A percentile compares a stretch with the other conserved stretches of the same genome.
Conservation (phyloP, 2,888 invertebrate species). For the Luperina testacea region DNA sequence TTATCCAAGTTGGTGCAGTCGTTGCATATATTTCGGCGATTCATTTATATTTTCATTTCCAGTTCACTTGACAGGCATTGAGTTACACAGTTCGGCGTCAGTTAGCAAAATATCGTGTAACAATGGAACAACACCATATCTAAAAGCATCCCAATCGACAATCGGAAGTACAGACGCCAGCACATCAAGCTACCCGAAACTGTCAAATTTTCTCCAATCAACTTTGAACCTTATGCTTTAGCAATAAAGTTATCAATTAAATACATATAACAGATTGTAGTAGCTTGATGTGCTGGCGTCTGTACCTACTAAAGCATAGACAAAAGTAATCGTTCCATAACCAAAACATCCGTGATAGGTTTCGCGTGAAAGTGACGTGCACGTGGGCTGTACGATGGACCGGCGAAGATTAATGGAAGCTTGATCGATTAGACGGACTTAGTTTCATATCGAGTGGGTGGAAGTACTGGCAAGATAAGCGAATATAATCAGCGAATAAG, state of each 20-base stretch:
- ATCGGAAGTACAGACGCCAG: conserved; percentile 50
- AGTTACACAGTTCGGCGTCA: neutral
- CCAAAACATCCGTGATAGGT: conserved; percentile 67
- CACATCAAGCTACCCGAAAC: too few relatives aligned
- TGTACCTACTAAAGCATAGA: conserved; percentile 34
- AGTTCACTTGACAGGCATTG: neutral
- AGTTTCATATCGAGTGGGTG: conserved; percentile 39
- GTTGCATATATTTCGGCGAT: too few relatives aligned
- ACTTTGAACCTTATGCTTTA: too few relatives aligned
- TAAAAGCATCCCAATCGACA: conserved; percentile 46
- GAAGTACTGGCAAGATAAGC: conserved; percentile 1
- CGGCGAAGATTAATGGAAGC: conserved; percentile 55
- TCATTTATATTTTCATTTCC: neutral
- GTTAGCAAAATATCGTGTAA: conserved; percentile 24
- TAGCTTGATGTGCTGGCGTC: too few relatives aligned
- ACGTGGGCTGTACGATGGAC: conserved; percentile 56
- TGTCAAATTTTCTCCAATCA: too few relatives aligned
- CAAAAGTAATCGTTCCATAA: conserved; percentile 67
- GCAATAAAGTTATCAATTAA: too few relatives aligned
- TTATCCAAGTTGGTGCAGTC: too few relatives aligned
- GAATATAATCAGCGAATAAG: neutral
- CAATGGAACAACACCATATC: conserved; percentile 51
- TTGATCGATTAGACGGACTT: conserved; percentile 32
- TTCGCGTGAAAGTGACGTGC: conserved; percentile 70
- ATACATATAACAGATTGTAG: too few relatives aligned